Conservation (phyloP, 2,888 invertebrate genomes). For the Eupithecia tripunctaria region DNA sequence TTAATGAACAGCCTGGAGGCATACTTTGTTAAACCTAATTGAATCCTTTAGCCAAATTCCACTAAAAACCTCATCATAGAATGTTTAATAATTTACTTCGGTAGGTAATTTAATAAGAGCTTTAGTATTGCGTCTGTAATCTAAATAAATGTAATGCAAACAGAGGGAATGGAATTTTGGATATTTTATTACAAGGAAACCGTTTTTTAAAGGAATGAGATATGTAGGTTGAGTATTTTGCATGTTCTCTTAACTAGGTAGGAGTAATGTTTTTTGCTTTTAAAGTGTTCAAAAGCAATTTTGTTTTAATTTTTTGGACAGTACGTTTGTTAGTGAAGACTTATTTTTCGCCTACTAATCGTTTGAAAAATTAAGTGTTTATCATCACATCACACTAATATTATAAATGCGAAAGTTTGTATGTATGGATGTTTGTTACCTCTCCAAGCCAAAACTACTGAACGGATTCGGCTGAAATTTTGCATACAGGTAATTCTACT, state of each 20-base stretch:
- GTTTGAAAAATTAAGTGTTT: no score
- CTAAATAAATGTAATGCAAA: conserved; percentile 5
- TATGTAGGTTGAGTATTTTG: not conserved
- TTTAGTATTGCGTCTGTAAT: not conserved
- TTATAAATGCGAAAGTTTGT: no score
- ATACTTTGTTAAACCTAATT: not conserved
- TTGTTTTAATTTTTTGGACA: not conserved
- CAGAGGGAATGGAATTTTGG: not conserved
- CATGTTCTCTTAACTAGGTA: not conserved
- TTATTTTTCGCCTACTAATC: no score
- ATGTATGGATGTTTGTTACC: no score
- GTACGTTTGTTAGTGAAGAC: no score
- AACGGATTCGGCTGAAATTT: no score
- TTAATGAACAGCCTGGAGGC: not conserved
- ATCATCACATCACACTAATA: no score
- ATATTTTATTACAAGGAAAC: no score
- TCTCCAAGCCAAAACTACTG: no score
- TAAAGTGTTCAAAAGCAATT: not conserved
- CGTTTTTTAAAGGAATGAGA: not conserved
- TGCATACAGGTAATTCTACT: no score
- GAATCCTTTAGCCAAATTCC: not conserved
- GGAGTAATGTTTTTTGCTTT: not conserved
- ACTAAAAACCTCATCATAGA: not conserved
- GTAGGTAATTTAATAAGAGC: not conserved
- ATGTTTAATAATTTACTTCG: not conserved